Conservation (phyloP, 2,113 vertebrate species). For the Bolborhynchus lineola region DNA sequence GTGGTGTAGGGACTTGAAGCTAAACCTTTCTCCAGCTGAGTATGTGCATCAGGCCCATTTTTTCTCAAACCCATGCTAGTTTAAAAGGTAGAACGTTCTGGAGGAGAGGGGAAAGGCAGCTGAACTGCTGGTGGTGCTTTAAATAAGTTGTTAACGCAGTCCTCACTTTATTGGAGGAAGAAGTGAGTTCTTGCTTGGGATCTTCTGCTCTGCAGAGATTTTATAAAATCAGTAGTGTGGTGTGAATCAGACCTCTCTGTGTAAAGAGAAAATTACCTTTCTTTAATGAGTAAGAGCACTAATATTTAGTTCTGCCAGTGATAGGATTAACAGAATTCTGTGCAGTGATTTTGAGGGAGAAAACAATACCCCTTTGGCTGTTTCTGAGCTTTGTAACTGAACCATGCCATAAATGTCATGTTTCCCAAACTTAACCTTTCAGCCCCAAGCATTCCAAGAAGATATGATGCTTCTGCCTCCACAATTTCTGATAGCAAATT, state of each 20-base stretch:
- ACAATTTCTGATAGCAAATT: not conserved
- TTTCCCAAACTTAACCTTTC: not conserved
- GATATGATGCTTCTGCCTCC: not conserved
- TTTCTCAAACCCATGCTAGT: not conserved
- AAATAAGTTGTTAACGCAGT: not conserved
- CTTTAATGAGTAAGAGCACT: not conserved
- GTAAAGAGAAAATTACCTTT: not conserved
- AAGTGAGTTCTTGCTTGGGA: not conserved
- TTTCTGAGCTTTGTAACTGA: not conserved
- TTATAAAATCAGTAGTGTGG: not conserved
- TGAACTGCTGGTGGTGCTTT: not conserved
- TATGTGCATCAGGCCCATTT: not conserved
- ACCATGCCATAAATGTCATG: not conserved
- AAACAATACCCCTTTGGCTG: accelerated
- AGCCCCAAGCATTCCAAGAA: not conserved
- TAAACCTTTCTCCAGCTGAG: not conserved
- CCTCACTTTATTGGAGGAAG: not conserved
- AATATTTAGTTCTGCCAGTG: not conserved
- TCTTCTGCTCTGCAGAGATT: not conserved
- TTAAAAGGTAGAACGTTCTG: not conserved
- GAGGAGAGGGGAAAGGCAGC: not conserved
- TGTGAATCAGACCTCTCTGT: not conserved
- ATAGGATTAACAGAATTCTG: not conserved
- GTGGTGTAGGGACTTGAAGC: not conserved
- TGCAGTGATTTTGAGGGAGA: not conserved